Base-by-base conservation (phyloP, 2,113 vertebrate species). In the Podarcis muralis region DNA sequence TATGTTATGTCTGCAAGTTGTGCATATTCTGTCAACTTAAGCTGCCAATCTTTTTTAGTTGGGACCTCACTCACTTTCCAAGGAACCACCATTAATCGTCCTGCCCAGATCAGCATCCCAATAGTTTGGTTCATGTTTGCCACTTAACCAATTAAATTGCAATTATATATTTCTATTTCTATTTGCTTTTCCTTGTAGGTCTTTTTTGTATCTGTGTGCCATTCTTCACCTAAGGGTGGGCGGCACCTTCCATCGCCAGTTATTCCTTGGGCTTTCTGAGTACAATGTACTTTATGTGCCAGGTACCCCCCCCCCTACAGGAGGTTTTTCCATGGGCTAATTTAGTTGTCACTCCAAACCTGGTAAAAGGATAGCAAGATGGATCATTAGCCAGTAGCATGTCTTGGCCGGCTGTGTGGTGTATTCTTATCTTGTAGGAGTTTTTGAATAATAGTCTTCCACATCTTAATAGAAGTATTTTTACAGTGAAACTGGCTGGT, bases 341-440 rank as follows among this genome's bases (percentile, higher is more conserved):
- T 96, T 96, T 94, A 97, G 92, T 95, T 96, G 96, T 97, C 95
- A 95, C 90, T 96, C 94, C 96, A 92, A 89, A 95, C 95, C 94
- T 94, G 94, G 93, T 90, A 94, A 96, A 92, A 92, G 89, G 94
- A 91, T 91, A 92, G 92, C 93, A 95, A 96, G 95, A 97, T 94
- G 90, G 95, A 96, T 96, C 92, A 84, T 83, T 84, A 94, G 95
- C 96, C 95, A 83, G 84, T 78, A 95, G 95, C 95, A 87, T 93
- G 92, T 93, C 92, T 94, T 89, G 91, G 88, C 91, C 37, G 72
- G 48, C 87, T 93, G 88, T 89, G 83, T 92, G 88, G 91, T 81
- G 85, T 90, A 85, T n/a, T 25, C 94, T 96, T 96, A 75, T 20
- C 94, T 92, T 96, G 92, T 95, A 95, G 92, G 80, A 90, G 91